Evolutionary conservation across 2,888 invertebrate species (phyloP), one percentile per base, ranked within the genome.

Genomic region (Mesoligia furuncula): DNA sequence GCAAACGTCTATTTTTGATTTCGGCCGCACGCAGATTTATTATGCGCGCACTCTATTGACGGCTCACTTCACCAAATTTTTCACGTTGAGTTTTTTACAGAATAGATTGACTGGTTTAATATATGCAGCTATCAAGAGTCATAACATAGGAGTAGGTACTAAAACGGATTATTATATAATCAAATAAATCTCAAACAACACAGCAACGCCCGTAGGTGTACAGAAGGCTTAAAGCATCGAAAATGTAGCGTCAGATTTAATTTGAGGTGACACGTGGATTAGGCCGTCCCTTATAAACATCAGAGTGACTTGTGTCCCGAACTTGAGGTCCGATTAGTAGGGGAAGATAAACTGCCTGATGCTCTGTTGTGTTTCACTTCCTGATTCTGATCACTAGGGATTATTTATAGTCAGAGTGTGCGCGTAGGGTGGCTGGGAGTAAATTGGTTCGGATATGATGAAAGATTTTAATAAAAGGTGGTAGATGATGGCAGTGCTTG

Each of bases 181-280:
- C 15, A 77, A 77, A 70, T 69, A 70, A 70, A 71, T 61, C n/a
- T 67, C 31, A 57, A 45, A 69, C 62, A 66, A 61, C 36, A 57
- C 39, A 51, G 9, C 15, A 54, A n/a, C n/a, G 2, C 11, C 54
- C 64, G 27, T 73, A 65, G 69, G 70, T 83, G 39, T 67, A 78
- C 54, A 68, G 54, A 27, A 36, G 66, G 79, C 84, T 86, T 75
- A 86, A 75, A 54, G 64, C 75, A 69, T 79, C 73, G 79, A 75
- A 86, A 84, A 86, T 79, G 87, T 83, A 75, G 62, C 84, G 71
- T 86, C 84, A 79, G 75, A 84, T 84, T 84, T 79, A 84, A 84
- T 86, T 84, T 83, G 75, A 84, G 84, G 73, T 86, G 84, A 84
- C 86, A 83, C 75, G 70, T 65, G 79, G 84, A 86, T 84, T 84